A percentile compares a stretch with the other conserved stretches of the same genome.
These are phyloP conservation scores for Brachylomia viminalis DNA, from an alignment of 2,888 invertebrate genomes.

Conservation along the genomic window DNA sequence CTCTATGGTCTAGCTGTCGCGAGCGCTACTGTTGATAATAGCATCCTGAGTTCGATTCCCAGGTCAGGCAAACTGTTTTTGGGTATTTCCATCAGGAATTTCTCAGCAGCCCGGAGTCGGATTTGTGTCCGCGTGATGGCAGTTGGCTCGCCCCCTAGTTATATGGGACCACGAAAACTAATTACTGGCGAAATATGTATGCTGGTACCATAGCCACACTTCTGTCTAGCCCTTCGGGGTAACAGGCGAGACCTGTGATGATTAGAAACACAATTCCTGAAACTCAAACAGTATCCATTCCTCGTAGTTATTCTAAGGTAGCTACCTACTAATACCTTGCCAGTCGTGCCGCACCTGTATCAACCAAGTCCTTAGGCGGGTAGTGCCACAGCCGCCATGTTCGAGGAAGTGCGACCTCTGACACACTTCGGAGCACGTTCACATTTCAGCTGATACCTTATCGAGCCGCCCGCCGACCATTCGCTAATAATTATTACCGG, in stretches of 20 bases:
- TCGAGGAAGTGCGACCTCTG: conserved; percentile 60
- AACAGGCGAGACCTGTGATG: background rate
- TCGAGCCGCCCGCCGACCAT: conserved; percentile 28
- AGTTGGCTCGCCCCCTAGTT: background rate
- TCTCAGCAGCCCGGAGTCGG: background rate
- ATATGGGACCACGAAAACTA: too few relatives aligned
- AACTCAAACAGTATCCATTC: background rate
- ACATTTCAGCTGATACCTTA: conserved; percentile 50
- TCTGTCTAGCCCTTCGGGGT: too few relatives aligned
- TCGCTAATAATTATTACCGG: conserved; percentile 25
- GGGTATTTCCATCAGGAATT: background rate
- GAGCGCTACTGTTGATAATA: background rate
- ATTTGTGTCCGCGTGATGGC: too few relatives aligned
- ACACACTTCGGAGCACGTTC: conserved; percentile 42
- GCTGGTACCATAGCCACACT: too few relatives aligned
- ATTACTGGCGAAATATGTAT: background rate
- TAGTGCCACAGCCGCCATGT: conserved; percentile 15
- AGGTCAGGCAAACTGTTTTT: background rate
- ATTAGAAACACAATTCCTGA: background rate
- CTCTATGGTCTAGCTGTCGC: background rate
- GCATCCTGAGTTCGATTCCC: too few relatives aligned
- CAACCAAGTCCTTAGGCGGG: conserved; percentile 17
- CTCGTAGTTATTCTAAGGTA: background rate
- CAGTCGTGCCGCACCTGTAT: conserved; percentile 49
- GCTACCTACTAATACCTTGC: background rate